Evolutionary conservation across 2,797 vertebrate species (phyloP), one percentile per base, ranked within the genome.

Genomic region (Micromesistius poutassou): DNA sequence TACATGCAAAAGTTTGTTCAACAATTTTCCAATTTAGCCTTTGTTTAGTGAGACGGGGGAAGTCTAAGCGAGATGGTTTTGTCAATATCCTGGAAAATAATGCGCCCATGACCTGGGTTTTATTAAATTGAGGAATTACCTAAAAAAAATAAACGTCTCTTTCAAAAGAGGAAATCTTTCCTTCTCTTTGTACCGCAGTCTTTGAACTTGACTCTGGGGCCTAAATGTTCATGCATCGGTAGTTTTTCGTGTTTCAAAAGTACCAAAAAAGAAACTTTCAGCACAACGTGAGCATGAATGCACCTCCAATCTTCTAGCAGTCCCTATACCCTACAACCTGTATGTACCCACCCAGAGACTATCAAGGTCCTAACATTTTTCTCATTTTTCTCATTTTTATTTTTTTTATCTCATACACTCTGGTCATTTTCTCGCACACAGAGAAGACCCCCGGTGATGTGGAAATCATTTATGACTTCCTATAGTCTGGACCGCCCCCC

Each of bases 321-420:
- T 28, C 62, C 62, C 62, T 30, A 9, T 1, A 68, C n/a, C n/a
- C 62, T 68, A 0, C 62, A 12, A 28, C 55, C 55, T 25, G 55
- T 62, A 62, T 62, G 55, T 62, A 8, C 55, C 16, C n/a, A 62
- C 5, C 46, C 46, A 55, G 55, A 62, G 55, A 62, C 55, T 62
- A 68, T 28, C 62, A 25, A 68, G 62, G 70, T 16, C 70, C 70
- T 31, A 22, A 22, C 72, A 38, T 38, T 35, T 35, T 73, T 73
- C 55, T 28, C 30, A 36, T n/a, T 35, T 38, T 55, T 83, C 76
- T 74, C 19, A 16, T 9, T 92, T 88, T 71, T 88, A 91, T 87
- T 92, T 88, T 88, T 91, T 87, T 91, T 91, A 89, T 91, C 87
- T 93, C 89, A 76, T 81, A 82, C 83, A 38, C 89, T 87, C 80